Base-by-base conservation (phyloP, 2,888 invertebrate genomes). In the Drosophila mulleri region DNA sequence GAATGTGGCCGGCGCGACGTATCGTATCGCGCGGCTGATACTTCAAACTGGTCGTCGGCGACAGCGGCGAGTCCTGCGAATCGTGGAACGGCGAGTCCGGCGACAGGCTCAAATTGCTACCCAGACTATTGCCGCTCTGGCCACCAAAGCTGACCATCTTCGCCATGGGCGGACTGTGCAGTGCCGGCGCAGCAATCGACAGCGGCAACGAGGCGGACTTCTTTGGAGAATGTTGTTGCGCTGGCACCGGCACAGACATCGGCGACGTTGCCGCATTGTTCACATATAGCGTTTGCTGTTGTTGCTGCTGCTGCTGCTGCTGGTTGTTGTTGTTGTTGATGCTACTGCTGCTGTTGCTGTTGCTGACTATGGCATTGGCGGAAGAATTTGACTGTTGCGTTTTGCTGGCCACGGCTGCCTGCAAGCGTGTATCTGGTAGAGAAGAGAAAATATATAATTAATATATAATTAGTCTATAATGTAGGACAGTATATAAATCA, bases 1-100 rank as follows among this genome's bases (percentile, higher is more conserved):
- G 98, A 84, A 98, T 96, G 93, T 98, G 98, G 16, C 97, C 97
- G 72, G 96, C 97, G 62, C 98, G 95, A 50, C 96, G 94, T 84
- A 97, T 96, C 96, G 80, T 94, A 90, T 77, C 95, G 93, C 84
- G 94, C 92, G 77, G 94, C 73, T 80, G 89, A 94, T 78, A 95
- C 94, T 92, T 92, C 3, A 91, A 60, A 67, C 89, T 91, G 61
- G 88, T 78, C 39, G 90, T 89, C 37, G 96, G 96, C 44, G 96
- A 96, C 59, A 95, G 93, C 0, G 96, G 96, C 62, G 91, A 90
- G 72, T 93, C 92, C 78, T 92, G 91, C 1, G 84, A 85, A 65
- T 93, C 91, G 75, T 91, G 87, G 80, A 93, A 91, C 44, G 84
- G 83, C 35, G 93, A 92, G 39, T 93, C 93, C 5, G 93, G 93